Base-by-base conservation (phyloP, 2,797 vertebrate species). In the Channallabes apus region DNA sequence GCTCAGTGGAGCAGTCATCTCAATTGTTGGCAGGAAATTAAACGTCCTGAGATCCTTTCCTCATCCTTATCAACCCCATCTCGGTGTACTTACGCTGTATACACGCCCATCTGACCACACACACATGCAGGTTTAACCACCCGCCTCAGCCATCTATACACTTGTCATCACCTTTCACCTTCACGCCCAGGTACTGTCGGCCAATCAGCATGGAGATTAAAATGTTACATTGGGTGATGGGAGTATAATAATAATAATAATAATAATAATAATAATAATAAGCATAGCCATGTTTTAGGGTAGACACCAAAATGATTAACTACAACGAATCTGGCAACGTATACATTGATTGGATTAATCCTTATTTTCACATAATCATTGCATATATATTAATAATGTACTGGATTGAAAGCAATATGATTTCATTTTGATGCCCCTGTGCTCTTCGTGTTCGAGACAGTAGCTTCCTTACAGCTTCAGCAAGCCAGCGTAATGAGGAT, bases 191-290 rank as follows among this genome's bases (percentile, higher is more conserved):
- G 73, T n/a, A 18, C 24, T 80, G 41, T 59, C 18, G 24, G 22
- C 61, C 61, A 84, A 29, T 85, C 69, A 22, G 35, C 18, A 38
- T 18, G 27, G 76, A 85, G 35, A 80, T 27, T 29, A 69, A 61
- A 38, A 6, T n/a, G 32, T 64, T 79, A 78, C 54, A 80, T 3
- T 15, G 58, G 24, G 15, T 64, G 35, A 32, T 62, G 59, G 22
- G 56, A 64, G 62, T 83, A 71, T 61, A 35, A 90, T 85, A 91
- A 95, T 94, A 94, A 94, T 93, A 92, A 94, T 92, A 46, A 46
- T 46, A 46, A 46, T 41, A 41, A 41, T 41, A 7, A 41, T 41
- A 7, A 71, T 61, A 35, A 90, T 85, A 91, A 94, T 92, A 51
- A 51, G 90, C 90, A 91, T 91, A 92, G 91, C 91, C 93, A 18